Evolutionary conservation across 2,797 vertebrate genomes (phyloP), one percentile per base, ranked within the genome.

Genomic region (Tadarida brasiliensis): DNA sequence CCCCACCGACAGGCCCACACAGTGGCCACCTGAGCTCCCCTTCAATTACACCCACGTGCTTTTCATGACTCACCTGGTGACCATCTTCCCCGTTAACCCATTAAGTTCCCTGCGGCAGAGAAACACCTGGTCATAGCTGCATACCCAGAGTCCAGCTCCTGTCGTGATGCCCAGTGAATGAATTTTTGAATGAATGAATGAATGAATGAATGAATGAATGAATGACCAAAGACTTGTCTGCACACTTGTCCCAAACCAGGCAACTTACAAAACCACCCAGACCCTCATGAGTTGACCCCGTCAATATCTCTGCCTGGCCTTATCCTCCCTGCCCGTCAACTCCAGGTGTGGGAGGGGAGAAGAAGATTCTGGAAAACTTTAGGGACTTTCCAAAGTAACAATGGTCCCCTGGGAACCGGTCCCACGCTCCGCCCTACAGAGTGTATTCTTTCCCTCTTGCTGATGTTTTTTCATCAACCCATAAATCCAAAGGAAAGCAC

Each of bases 1-100:
- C 28, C 3, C 35, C 10, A 0, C 26, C 44, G 26, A 1, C 1
- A 20, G 39, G n/a, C 57, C 70, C 54, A 63, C 26, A 14, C 1
- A 20, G 57, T 11, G 39, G 24, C 19, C 51, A 10, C 8, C 57
- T 28, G 1, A 5, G 2, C 71, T 33, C 33, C 57, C 65, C 26
- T 95, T 24, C n/a, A 63, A 16, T 54, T 9, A 54, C 20, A 47
- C 63, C 20, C 11, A 1, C 2, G 16, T 7, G 56, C n/a, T 49
- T 57, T 26, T 39, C 28, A 11, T 24, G 61, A 30, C 44, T 63
- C 15, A n/a, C 10, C 28, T 22, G 26, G 5, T 6, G 30, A 6
- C 33, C 9, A 0, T 78, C 20, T 47, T 87, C 47, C 44, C 10
- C 49, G 26, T 22, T 15, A 77, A 51, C 47, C 39, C 39, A 44